Conservation (phyloP, 1,140 invertebrate species). For the Dendroctonus valens region DNA sequence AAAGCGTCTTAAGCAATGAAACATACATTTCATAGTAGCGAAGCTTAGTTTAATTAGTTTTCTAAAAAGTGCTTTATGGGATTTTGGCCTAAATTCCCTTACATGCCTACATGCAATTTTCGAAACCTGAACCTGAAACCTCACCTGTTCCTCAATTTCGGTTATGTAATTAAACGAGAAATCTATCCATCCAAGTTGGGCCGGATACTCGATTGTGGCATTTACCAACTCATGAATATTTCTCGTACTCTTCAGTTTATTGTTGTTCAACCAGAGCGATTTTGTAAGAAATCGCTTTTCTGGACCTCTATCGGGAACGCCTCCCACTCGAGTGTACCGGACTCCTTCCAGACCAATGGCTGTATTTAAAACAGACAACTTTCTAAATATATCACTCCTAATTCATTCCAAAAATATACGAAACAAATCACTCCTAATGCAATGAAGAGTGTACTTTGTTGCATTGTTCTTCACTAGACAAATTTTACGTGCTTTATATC, state of each 20-base stretch:
- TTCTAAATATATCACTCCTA: background rate
- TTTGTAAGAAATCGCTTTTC: slow-evolving; percentile 52
- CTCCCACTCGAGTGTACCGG: slow-evolving; percentile 46
- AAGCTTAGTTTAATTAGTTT: background rate
- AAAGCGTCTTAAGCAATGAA: too few species aligned
- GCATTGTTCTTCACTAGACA: background rate
- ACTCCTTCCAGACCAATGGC: slow-evolving; percentile 40
- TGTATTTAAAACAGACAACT: slow-evolving; percentile 15
- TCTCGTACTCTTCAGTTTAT: slow-evolving; percentile 50
- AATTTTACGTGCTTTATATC: too few species aligned
- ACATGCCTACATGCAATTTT: too few species aligned
- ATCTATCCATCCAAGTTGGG: slow-evolving; percentile 55
- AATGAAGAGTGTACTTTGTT: background rate
- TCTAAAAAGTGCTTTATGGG: background rate
- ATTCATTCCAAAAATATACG: too few species aligned
- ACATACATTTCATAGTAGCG: too few species aligned
- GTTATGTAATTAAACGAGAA: slow-evolving; percentile 56
- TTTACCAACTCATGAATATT: slow-evolving; percentile 49
- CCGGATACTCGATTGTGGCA: slow-evolving; percentile 49
- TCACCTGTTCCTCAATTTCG: slow-evolving; percentile 47
- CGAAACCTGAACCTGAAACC: too few species aligned
- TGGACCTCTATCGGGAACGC: slow-evolving; percentile 47
- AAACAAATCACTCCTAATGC: too few species aligned
- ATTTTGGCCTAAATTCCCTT: background rate
- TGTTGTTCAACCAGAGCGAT: slow-evolving; percentile 58